Base-by-base conservation (phyloP, 2,113 vertebrate genomes). In the Spilogale gracilis region DNA sequence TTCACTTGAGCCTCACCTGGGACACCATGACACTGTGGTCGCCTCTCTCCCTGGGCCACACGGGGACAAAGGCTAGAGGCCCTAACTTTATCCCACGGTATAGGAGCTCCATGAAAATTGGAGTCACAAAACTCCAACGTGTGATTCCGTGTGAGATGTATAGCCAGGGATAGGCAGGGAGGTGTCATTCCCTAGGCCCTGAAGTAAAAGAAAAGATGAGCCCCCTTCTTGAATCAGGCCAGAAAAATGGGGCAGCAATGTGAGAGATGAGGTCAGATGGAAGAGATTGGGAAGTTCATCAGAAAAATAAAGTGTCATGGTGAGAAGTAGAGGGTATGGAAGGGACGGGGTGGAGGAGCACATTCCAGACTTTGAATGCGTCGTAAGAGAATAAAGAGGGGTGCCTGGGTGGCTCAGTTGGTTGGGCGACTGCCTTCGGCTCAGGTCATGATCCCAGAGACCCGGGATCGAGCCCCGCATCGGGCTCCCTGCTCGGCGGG, bases 41-140 rank as follows among this genome's bases (percentile, higher is more conserved):
- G 82, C 27, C 43, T 14, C 45, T 60, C 2, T 78, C 25, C 56
- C 73, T 71, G 20, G 20, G 50, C 16, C 5, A 73, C 58, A 69
- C 9, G 0, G 38, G 13, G 18, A 0, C 73, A 92, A 76, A 85
- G 48, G 6, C 25, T 92, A 50, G 45, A 27, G 6, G n/a, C 38
- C 50, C 20, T 76, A 69, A 89, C 32, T 86, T 58, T 92, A 48
- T 84, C 21, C 21, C 32, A 71, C 11, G 1, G 9, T 94, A 54
- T 43, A 78, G n/a, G n/a, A 96, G 10, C 5, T 91, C 56, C 56
- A 43, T 80, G 43, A 87, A 93, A 95, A 94, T 17, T 69, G 50
- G 50, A 89, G 12, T 65, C 54, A n/a, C 56, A 73, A 80, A 91
- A 80, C 27, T 73, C 25, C 25, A 27, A 94, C 7, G 6, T 3